These are phyloP conservation scores for Slavum lentiscoides DNA, from an alignment of 2,888 invertebrate genomes.

Conservation along the genomic window DNA sequence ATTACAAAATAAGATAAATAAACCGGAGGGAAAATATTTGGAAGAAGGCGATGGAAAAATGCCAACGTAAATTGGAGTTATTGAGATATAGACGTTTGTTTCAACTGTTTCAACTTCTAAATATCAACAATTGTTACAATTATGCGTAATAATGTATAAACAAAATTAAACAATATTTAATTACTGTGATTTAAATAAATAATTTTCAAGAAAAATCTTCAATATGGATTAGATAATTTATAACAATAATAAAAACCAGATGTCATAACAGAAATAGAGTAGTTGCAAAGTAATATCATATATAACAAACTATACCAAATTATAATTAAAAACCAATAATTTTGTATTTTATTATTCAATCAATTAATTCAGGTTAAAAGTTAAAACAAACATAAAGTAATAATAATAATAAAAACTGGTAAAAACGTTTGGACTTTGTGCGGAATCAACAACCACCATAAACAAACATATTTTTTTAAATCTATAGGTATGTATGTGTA, in stretches of 20 bases:
- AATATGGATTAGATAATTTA: not conserved
- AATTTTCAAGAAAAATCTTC: not conserved
- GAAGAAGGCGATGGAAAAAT: slow-evolving; percentile 14
- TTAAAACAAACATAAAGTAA: not conserved
- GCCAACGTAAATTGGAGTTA: not conserved
- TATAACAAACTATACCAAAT: not conserved
- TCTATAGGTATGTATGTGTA: too few species aligned
- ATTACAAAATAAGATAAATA: not conserved
- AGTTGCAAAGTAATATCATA: slow-evolving; percentile 28
- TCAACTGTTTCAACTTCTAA: not conserved
- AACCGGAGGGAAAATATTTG: slow-evolving; percentile 18
- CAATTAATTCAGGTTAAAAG: not conserved
- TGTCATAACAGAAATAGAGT: slow-evolving; percentile 15
- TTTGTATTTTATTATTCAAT: not conserved
- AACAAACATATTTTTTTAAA: not conserved
- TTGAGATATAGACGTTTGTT: not conserved
- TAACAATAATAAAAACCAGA: not conserved
- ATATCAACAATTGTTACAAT: not conserved
- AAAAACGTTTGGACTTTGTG: not conserved
- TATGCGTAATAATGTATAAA: not conserved
- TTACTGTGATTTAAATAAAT: not conserved
- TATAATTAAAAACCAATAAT: not conserved
- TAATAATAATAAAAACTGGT: not conserved
- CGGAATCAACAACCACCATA: not conserved
- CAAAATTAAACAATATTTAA: not conserved